Conservation (phyloP, 1,140 invertebrate species). For the Telenomus remus region DNA sequence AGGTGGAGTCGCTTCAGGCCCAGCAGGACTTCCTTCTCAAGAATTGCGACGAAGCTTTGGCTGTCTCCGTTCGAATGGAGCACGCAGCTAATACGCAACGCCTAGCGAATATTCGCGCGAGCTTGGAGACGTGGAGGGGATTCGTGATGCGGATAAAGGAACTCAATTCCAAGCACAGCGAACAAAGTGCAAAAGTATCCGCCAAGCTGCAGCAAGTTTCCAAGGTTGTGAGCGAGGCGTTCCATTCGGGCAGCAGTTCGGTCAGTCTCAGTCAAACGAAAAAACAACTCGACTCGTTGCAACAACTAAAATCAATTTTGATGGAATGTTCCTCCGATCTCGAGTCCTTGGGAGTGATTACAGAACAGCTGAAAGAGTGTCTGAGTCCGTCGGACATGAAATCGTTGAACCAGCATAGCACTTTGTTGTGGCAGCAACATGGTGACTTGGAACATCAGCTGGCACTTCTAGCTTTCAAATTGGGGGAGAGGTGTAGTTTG, state of each 20-base stretch:
- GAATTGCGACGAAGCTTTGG: constrained; percentile 85
- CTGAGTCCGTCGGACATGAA: constrained; percentile 92
- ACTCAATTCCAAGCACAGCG: constrained; percentile 79
- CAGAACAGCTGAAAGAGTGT: constrained; percentile 89
- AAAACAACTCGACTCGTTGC: constrained; percentile 77
- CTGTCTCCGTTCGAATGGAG: constrained; percentile 86
- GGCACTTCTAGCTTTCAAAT: constrained; percentile 81
- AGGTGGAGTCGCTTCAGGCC: constrained; percentile 78
- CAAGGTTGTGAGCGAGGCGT: constrained; percentile 75
- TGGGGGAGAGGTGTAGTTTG: constrained; percentile 85
- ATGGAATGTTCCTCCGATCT: constrained; percentile 78
- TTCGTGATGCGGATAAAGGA: constrained; percentile 81
- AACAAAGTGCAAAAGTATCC: constrained; percentile 77
- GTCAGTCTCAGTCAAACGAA: constrained; percentile 58
- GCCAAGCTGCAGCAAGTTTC: constrained; percentile 77
- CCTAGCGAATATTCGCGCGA: constrained; percentile 85
- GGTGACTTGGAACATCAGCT: constrained; percentile 87
- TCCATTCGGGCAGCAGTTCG: constrained; percentile 57
- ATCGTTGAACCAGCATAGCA: constrained; percentile 84
- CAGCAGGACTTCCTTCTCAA: constrained; percentile 83
- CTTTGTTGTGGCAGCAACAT: constrained; percentile 85
- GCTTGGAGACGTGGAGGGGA: constrained; percentile 87
- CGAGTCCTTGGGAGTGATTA: constrained; percentile 82
- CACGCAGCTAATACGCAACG: constrained; percentile 84
- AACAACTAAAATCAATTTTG: constrained; percentile 78